Conservation (phyloP, 1,140 invertebrate species). For the Fopius arisanus region DNA sequence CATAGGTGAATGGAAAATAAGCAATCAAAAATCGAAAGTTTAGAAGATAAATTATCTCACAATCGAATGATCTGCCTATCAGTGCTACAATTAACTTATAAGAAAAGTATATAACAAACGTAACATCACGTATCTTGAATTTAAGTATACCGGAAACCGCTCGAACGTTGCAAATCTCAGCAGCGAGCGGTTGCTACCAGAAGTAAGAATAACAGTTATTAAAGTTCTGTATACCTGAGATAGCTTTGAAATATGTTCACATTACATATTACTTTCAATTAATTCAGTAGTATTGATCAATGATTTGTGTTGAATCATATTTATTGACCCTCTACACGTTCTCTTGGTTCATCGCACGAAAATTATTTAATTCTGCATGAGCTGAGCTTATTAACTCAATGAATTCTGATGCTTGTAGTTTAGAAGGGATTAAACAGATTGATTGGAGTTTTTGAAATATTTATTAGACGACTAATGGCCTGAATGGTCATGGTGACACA, state of each 20-base stretch:
- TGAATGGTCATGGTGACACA: constrained; percentile 54
- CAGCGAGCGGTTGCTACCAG: constrained; percentile 30
- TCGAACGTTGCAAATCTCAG: constrained; percentile 25
- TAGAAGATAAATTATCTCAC: not conserved
- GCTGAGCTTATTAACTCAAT: not conserved
- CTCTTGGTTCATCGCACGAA: not conserved
- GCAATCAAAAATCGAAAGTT: not conserved
- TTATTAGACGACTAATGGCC: constrained; percentile 50
- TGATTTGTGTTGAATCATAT: not conserved
- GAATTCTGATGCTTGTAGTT: not conserved
- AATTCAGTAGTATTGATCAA: not conserved
- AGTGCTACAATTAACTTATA: constrained; percentile 9
- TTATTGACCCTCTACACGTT: constrained; percentile 30
- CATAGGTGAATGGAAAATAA: not conserved
- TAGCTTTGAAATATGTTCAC: not conserved
- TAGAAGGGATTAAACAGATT: not conserved
- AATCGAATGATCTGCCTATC: not conserved
- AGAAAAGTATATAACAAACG: constrained; percentile 1
- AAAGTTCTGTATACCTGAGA: not conserved
- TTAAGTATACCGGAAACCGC: constrained; percentile 27
- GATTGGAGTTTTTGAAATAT: not conserved
- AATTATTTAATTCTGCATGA: not conserved
- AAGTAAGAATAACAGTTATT: constrained; percentile 28
- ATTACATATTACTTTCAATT: not conserved
- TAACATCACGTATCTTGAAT: constrained; percentile 36